Base-by-base conservation (phyloP, 2,113 vertebrate genomes). In the Tylochromis polylepis region DNA sequence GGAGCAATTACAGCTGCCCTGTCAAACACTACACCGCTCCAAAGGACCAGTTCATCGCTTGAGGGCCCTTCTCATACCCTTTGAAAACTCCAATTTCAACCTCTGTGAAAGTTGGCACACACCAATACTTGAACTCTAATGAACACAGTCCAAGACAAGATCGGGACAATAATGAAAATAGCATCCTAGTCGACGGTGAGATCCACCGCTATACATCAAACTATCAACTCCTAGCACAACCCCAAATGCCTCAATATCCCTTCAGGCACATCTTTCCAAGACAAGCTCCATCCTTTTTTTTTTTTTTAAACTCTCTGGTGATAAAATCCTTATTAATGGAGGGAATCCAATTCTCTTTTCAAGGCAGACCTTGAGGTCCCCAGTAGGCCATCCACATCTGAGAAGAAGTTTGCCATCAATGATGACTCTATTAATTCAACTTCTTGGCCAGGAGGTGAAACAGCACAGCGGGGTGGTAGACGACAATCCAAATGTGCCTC, bases 1-100 rank as follows among this genome's bases (percentile, higher is more conserved):
- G 94, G 95, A 91, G 93, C 95, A 95, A 95, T 95, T 96, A 95
- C 72, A 88, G 92, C 85, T 91, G 88, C 89, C 91, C 92, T 95
- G 94, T 95, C 94, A 95, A 95, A 96, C 89, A 92, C 91, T 90
- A 89, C 89, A 89, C 85, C 3, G 82, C 91, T 93, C 91, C 85
- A 91, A 91, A 94, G 93, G 87, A 91, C 90, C 85, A 87, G 88
- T 91, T 92, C 88, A 87, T 65, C 6, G 88, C 92, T 92, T 82
- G 84, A 90, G 93, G 93, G 93, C 86, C 79, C 89, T 82, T 85
- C 84, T 88, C 60, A 86, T 86, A 89, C 89, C 89, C 89, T 80
- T 86, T 91, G 56, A 88, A 91, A 91, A 87, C 88, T 91, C 83
- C 65, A 82, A 82, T 92, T 92, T 92, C 86, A 85, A 88, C 82